Conservation (phyloP, 2,888 invertebrate genomes). For the Pinctada fucata region DNA sequence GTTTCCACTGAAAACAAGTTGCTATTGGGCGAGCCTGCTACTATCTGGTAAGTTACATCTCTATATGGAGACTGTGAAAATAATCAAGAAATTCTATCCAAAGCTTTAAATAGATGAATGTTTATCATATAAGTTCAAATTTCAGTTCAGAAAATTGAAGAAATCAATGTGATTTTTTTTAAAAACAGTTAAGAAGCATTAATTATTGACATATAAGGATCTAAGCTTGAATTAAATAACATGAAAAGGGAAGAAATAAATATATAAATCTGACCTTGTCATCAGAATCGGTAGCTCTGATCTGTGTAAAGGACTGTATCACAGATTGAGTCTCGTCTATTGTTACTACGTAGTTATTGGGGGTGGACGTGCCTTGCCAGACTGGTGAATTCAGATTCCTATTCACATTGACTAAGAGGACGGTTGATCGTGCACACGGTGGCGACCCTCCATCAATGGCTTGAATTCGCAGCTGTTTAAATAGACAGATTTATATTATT, state of each 20-base stretch:
- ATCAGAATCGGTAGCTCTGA: conserved; percentile 56
- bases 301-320: conserved; percentile 49
- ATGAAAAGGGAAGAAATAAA: no score
- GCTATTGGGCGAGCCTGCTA: conserved; percentile 54
- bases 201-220: no score
- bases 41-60: conserved; percentile 58
- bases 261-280: conserved; percentile 42
- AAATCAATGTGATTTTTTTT: background rate
- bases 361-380: conserved; percentile 41
- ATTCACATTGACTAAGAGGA: conserved; percentile 48
- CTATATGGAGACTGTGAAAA: conserved; percentile 69
- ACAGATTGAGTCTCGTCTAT: conserved; percentile 59
- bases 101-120: background rate
- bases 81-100: background rate
- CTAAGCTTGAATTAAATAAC: no score
- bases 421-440: conserved; percentile 40
- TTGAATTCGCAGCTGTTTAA: conserved; percentile 63
- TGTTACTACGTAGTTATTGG: conserved; percentile 49
- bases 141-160: no score
- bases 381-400: conserved; percentile 62
- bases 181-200: no score
- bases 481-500: background rate
- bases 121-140: background rate
- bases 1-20: conserved; percentile 42
- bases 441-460: conserved; percentile 71